Base-by-base conservation (phyloP, 2,113 vertebrate genomes). In the Hippocampus mohnikei region DNA sequence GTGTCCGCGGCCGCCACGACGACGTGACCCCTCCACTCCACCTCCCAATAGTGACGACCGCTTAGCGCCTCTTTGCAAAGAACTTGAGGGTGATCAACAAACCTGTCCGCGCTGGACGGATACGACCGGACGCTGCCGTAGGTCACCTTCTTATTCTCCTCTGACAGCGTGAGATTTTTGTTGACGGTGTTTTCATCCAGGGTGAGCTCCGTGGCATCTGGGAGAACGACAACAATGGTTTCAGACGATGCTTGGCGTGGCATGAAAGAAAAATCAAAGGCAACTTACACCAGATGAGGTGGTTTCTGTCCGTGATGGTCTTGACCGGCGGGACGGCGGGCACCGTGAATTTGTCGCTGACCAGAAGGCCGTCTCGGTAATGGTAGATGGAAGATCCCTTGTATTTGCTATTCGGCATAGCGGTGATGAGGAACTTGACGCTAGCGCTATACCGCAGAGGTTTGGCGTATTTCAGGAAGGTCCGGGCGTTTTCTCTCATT, bases 11-110 rank as follows among this genome's bases (percentile, higher is more conserved):
- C 56, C 25, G 1, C 56, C 25, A 8, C 25, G 16, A 25, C 1
- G 12, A 0, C 81, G 67, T 13, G 44, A 66, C 44, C 75, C 70
- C 0, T 16, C 33, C 48, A 67, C 3, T 91, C 82, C 0, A 81
- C 21, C 78, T 89, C 88, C 66, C 79, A 85, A 81, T 88, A 91
- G 29, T 67, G 82, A 33, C 79, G 71, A 2, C 2, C 73, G 1
- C 16, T 7, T 5, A 89, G 23, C 21, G 42, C 41, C 73, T 88
- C 74, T 2, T 55, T 8, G 63, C 82, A 84, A 56, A 89, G 62
- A 59, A 87, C 80, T 52, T 78, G 81, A 40, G 37, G 60, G 1
- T 18, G 29, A n/a, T 4, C 23, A 37, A 80, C 72, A 23, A 80
- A 87, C 27, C 80, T 55, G 0, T 79, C 80, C 11, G 0, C 1